phyloP scores from a whole-genome alignment of 2,113 vertebrate species.

The Petaurus breviceps region DNA sequence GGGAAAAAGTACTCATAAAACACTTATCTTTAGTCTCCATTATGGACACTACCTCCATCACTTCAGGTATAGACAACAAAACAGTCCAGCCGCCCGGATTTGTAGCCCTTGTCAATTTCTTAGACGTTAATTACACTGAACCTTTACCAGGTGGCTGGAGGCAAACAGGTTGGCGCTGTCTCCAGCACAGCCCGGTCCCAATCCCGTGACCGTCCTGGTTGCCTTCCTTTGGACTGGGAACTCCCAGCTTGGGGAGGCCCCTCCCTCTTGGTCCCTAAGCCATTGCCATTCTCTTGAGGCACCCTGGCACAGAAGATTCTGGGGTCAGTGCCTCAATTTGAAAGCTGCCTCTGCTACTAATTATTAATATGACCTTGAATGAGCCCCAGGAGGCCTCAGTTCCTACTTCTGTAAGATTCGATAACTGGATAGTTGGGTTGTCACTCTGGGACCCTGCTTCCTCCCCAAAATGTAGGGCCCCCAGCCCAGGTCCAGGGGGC shows the following conservation, averaged over 20 bases:
- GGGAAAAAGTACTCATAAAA: neutral
- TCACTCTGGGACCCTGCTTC: no score
- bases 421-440: neutral
- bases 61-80: neutral
- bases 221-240: neutral
- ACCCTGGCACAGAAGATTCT: neutral
- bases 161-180: neutral
- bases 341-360: neutral
- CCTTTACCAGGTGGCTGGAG: neutral
- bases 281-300: neutral
- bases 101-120: neutral
- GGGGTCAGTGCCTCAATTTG: neutral
- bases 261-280: neutral
- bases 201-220: neutral
- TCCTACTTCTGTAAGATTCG: neutral
- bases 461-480: neutral
- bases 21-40: neutral
- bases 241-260: neutral
- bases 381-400: neutral
- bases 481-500: neutral
- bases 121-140: neutral
- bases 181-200: neutral
- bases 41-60: neutral
- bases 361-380: neutral
- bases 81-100: neutral